Evolutionary conservation across 2,888 invertebrate genomes (phyloP), one percentile per base, ranked within the genome.

Genomic region (Phalera bucephala): DNA sequence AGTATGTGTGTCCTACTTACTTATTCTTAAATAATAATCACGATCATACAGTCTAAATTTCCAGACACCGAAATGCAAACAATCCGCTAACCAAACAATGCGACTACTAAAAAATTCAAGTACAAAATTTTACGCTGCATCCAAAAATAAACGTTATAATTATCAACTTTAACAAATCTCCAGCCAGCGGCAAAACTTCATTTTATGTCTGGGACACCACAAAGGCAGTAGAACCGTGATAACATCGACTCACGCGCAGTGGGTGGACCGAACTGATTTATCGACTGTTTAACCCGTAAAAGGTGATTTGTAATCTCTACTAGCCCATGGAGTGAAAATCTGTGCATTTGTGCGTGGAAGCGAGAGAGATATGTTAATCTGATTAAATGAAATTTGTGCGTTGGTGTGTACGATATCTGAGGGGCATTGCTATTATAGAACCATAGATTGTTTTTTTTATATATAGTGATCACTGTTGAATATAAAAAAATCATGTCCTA

Each of bases 241-340:
- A 71, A 50, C 64, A 80, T 80, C 81, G 55, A 54, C 49, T 40
- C 57, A 53, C 54, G 57, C 54, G 51, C 65, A 61, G 84, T 81
- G 80, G 81, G 80, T 76, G 81, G 74, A 81, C 68, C 65, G 61
- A 66, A 64, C 71, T 76, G 79, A 83, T 82, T 82, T 82, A 82
- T 80, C 71, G 75, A 70, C 73, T 71, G 68, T 69, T 77, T 78
- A 68, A 70, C 70, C 80, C 72, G 72, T 73, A 79, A 71, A 75
- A 72, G 77, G 80, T 80, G 77, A 81, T 82, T 84, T 78, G 81
- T 81, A 76, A 78, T 70, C 57, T 58, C 64, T 60, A 62, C 70
- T 64, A 62, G 48, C 56, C 57, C 37, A n/a, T 47, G 46, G 55
- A 52, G 55, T 57, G 59, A 54, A 63, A 63, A 64, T 25, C 6